A percentile compares a stretch with the other conserved stretches of the same genome.
These are phyloP conservation scores for Acromyrmex echinatior DNA, from an alignment of 1,140 invertebrate genomes.

Conservation along the genomic window DNA sequence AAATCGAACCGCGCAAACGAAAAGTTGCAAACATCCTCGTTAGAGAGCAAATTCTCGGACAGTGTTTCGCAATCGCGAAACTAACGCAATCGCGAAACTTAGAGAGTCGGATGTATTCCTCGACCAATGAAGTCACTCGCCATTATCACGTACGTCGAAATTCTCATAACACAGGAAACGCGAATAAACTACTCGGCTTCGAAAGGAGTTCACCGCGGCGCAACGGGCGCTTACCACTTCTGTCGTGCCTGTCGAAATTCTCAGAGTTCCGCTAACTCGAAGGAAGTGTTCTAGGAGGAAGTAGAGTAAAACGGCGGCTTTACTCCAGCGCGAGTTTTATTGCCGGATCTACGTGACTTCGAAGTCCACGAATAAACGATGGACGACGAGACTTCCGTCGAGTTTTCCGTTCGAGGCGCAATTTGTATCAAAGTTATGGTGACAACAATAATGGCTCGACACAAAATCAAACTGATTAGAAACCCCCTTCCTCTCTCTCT, in stretches of 20 bases:
- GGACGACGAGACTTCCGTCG: neutral
- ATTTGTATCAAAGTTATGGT: slow-evolving; percentile 17
- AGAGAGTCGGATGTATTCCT: slow-evolving; percentile 24
- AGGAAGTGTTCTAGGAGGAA: slow-evolving; percentile 35
- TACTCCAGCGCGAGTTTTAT: slow-evolving; percentile 54
- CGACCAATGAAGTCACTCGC: slow-evolving; percentile 5
- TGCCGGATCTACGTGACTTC: slow-evolving; percentile 47
- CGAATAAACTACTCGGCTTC: slow-evolving; percentile 43
- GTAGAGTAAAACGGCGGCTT: slow-evolving; percentile 37
- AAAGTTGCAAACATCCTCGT: slow-evolving; percentile 50
- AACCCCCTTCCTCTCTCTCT: neutral
- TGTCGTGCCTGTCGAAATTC: slow-evolving; percentile 54
- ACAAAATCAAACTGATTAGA: neutral
- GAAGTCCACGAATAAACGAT: slow-evolving; percentile 43
- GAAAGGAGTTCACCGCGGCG: slow-evolving; percentile 36
- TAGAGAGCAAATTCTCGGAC: slow-evolving; percentile 5
- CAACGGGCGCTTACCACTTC: slow-evolving; percentile 36
- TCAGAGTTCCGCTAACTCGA: slow-evolving; percentile 36
- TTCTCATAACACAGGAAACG: slow-evolving; percentile 34
- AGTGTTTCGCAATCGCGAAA: neutral
- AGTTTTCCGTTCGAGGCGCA: slow-evolving; percentile 4
- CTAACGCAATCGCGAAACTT: slow-evolving; percentile 37
- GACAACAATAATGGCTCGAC: neutral
- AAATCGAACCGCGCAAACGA: neutral
- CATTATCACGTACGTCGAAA: slow-evolving; percentile 52